Percentiles rank a stretch among this genome's conserved stretches.
These are phyloP conservation scores for Aspidoscelis tigris DNA, from an alignment of 2,113 vertebrate species.

Conservation along the genomic window DNA sequence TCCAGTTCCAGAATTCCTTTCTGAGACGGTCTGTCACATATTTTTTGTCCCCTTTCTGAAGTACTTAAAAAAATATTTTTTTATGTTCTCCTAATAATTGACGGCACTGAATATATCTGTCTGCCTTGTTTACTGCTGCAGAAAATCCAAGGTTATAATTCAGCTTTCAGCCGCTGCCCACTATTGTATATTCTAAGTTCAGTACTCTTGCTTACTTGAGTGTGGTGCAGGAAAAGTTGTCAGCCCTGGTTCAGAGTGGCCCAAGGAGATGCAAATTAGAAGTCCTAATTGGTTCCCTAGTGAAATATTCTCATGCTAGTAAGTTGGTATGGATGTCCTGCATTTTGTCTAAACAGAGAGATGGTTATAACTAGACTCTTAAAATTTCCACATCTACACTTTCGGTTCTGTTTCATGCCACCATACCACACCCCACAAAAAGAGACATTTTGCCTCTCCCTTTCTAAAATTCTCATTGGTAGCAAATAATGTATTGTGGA, in stretches of 20 bases:
- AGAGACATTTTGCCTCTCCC: not conserved
- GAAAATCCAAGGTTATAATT: no score
- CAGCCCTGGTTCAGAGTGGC: not conserved
- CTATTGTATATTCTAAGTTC: not conserved
- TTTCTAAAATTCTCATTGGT: not conserved
- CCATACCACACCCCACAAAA: not conserved
- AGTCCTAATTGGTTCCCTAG: not conserved
- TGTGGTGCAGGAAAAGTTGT: not conserved
- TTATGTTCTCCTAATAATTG: not conserved
- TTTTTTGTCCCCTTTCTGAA: not conserved
- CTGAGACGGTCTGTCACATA: not conserved
- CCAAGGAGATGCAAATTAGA: not conserved
- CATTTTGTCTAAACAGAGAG: not conserved
- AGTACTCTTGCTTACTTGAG: not conserved
- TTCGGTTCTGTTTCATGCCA: not conserved
- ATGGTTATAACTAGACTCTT: not conserved
- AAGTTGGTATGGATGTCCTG: not conserved
- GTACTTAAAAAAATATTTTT: not conserved
- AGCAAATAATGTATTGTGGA: no score
- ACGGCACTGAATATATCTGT: not conserved
- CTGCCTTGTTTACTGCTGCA: not conserved
- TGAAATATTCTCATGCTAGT: not conserved
- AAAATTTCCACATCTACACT: not conserved
- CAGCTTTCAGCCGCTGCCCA: not conserved
- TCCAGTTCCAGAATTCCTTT: not conserved